These are phyloP conservation scores for Arion vulgaris DNA, from an alignment of 1,140 invertebrate species.

Conservation along the genomic window DNA sequence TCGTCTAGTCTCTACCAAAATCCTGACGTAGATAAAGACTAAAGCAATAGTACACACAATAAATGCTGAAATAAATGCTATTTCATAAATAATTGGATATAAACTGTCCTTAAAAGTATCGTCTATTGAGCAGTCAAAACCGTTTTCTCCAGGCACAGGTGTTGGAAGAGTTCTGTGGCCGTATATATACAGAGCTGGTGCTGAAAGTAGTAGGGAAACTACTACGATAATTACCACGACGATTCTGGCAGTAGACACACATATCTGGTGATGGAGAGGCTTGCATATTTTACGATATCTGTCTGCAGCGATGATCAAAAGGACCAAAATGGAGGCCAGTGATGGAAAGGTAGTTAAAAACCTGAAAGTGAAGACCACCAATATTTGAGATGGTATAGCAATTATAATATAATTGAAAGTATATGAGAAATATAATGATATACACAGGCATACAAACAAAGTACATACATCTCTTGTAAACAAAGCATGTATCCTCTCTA, in stretches of 20 bases:
- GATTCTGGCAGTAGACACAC: conserved; percentile 20
- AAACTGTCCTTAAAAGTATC: conserved; percentile 24
- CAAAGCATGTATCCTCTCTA: too few relatives aligned
- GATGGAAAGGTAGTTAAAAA: conserved; percentile 26
- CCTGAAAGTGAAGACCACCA: conserved; percentile 12
- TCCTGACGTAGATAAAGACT: conserved; percentile 12
- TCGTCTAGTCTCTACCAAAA: conserved; percentile 37
- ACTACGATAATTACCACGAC: conserved; percentile 12
- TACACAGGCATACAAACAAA: too few relatives aligned
- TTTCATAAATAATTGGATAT: conserved; percentile 40
- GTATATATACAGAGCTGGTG: conserved; percentile 35
- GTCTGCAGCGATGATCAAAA: conserved; percentile 50
- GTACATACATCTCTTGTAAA: too few relatives aligned
- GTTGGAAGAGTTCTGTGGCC: conserved; percentile 29
- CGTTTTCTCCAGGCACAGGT: conserved; percentile 1
- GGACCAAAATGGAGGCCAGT: conserved; percentile 42
- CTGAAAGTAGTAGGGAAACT: conserved; percentile 31
- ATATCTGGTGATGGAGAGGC: conserved; percentile 42
- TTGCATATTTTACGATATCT: conserved; percentile 47
- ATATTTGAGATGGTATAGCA: too few relatives aligned
- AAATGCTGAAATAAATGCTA: conserved; percentile 18
- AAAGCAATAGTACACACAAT: conserved; percentile 26
- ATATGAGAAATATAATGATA: too few relatives aligned
- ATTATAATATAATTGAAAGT: too few relatives aligned
- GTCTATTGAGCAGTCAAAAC: conserved; percentile 42